Evolutionary conservation across 92 coral and sea anemone species (phyloP).

Genomic region (Actinostola sp.): DNA sequence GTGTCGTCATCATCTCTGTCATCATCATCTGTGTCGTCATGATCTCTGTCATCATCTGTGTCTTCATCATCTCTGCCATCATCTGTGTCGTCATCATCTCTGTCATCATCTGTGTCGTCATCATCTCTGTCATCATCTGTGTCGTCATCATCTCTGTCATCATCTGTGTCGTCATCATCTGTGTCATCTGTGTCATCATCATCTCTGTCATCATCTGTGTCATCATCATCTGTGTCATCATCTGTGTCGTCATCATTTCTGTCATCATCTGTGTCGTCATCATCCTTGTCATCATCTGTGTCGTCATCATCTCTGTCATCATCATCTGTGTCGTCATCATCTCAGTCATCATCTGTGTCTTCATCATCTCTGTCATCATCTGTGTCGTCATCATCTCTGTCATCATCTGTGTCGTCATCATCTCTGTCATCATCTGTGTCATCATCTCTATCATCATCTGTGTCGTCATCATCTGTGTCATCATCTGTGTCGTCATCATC

Average conservation of each 20-base stretch:
- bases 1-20: neutral
- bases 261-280: neutral
- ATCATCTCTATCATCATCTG: neutral
- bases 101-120: neutral
- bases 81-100: neutral
- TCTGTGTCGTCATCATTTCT: slow-evolving; percentile 7
- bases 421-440: neutral
- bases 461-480: neutral
- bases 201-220: neutral
- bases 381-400: too few species aligned
- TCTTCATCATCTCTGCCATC: neutral
- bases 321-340: neutral
- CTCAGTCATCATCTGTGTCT: neutral
- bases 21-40: slow-evolving; percentile 7
- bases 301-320: neutral
- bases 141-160: slow-evolving; percentile 4
- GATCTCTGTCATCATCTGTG: neutral
- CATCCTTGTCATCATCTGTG: neutral
- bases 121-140: slow-evolving; percentile 1
- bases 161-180: neutral
- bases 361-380: neutral
- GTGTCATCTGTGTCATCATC: neutral
- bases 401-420: neutral
- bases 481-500: neutral
- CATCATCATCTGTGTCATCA: slow-evolving; percentile 1